Evolutionary conservation across 2,113 vertebrate genomes (phyloP), one percentile per base, ranked within the genome.

Genomic region (Geococcyx californianus): DNA sequence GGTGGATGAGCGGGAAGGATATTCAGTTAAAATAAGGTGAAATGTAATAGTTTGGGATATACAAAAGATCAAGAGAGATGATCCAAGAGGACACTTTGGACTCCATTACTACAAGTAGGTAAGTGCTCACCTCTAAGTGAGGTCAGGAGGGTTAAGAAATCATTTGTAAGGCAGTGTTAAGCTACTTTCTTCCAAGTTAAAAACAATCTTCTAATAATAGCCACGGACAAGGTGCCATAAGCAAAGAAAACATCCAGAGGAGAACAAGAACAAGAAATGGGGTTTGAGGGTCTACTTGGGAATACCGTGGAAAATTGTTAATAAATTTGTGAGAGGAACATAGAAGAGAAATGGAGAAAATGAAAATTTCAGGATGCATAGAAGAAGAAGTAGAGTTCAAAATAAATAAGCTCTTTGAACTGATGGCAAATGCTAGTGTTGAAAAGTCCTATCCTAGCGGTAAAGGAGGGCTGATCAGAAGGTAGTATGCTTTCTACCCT

Each of bases 301-400:
- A 78, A 77, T 92, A 82, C 56, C 63, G 66, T 75, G 60, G 58
- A 81, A 90, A 97, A 95, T 42, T 70, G 58, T 86, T 58, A 95
- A 82, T 94, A 82, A 79, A 89, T 74, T 79, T 90, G 62, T 74
- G 79, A 89, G 64, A 87, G 82, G 90, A 95, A 94, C 52, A 77
- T 21, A 94, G 85, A 75, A 78, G 38, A 95, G 75, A 63, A 51
- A 20, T 87, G 29, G 90, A 93, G 79, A 78, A 89, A 95, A 51
- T 84, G 75, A 92, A 90, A 64, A 69, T 80, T 94, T 96, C 86
- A 90, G 95, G 76, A 91, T 84, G 77, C 93, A 90, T 70, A 90
- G 79, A 82, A 87, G 88, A 96, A 92, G 73, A 80, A 93, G 84
- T 42, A 96, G 93, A 72, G 72, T 84, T 93, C 92, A 96, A 88